These are phyloP conservation scores for Myathropa florea DNA, from an alignment of 2,888 invertebrate species.

Conservation along the genomic window DNA sequence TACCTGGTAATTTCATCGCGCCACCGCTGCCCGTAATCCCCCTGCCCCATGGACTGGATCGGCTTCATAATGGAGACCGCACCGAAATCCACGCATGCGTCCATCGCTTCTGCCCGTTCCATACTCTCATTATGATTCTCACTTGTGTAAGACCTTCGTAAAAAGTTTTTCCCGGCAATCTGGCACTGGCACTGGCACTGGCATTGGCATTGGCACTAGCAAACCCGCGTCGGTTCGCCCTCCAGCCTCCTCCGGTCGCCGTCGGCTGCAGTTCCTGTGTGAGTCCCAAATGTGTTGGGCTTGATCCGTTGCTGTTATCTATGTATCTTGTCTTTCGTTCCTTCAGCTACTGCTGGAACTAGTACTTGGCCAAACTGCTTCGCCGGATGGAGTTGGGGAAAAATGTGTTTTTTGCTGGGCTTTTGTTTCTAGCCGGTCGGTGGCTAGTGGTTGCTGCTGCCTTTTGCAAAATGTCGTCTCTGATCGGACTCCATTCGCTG, in stretches of 20 bases:
- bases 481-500: conserved; percentile 19
- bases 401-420: conserved; percentile 41
- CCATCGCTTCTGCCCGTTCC: conserved; percentile 12
- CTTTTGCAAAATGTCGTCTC: conserved; percentile 58
- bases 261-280: not conserved
- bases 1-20: conserved; percentile 53
- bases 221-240: not conserved
- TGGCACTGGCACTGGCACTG: not conserved
- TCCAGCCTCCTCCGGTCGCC: not conserved
- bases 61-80: conserved; percentile 36
- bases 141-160: conserved; percentile 42
- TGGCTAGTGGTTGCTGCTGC: not conserved
- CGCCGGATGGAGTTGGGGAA: conserved; percentile 32
- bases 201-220: not conserved
- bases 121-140: conserved; percentile 66
- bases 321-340: conserved; percentile 48
- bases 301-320: conserved; percentile 61
- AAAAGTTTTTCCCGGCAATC: conserved; percentile 30
- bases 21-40: not conserved
- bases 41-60: not conserved
- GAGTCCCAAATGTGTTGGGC: conserved; percentile 51
- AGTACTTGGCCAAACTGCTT: conserved; percentile 63
- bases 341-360: conserved; percentile 46
- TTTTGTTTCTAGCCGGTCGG: conserved; percentile 43
- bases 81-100: conserved; percentile 61